Percentiles rank a stretch among this genome's conserved stretches.
Evolutionary conservation across 2,888 invertebrate species (phyloP).

Genomic region (Oscheius sp.): DNA sequence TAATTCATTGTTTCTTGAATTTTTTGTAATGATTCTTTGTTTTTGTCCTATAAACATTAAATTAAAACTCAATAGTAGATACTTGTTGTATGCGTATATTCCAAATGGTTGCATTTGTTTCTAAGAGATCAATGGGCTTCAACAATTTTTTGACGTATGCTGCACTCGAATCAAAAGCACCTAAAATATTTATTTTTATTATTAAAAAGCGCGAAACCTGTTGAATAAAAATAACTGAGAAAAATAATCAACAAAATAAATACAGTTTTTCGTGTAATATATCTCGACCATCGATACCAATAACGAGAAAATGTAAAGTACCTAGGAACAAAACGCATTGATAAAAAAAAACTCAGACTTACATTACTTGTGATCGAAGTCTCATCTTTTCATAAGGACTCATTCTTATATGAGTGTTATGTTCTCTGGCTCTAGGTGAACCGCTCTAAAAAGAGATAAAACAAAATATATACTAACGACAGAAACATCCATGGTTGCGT

Average conservation of each 20-base stretch:
- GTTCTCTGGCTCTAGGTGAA: not conserved
- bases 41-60: not conserved
- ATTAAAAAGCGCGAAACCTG: not conserved
- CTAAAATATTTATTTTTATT: not conserved
- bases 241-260: not conserved
- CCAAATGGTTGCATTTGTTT: conserved; percentile 1
- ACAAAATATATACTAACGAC: no score
- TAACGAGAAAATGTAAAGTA: conserved; percentile 9
- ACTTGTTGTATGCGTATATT: not conserved
- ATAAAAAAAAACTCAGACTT: no score
- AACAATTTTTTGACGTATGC: not conserved
- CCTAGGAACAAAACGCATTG: no score
- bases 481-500: no score
- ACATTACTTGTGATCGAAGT: not conserved
- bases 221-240: not conserved
- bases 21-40: not conserved
- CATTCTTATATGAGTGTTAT: not conserved
- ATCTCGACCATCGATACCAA: conserved; percentile 17
- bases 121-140: not conserved
- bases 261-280: not conserved
- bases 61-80: not conserved
- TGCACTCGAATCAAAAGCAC: not conserved
- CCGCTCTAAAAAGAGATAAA: no score
- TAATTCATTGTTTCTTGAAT: not conserved
- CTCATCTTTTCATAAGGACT: not conserved